A percentile compares a stretch with the other conserved stretches of the same genome.
Evolutionary conservation across 2,113 vertebrate genomes (phyloP).

Genomic region (Lagenorhynchus albirostris): DNA sequence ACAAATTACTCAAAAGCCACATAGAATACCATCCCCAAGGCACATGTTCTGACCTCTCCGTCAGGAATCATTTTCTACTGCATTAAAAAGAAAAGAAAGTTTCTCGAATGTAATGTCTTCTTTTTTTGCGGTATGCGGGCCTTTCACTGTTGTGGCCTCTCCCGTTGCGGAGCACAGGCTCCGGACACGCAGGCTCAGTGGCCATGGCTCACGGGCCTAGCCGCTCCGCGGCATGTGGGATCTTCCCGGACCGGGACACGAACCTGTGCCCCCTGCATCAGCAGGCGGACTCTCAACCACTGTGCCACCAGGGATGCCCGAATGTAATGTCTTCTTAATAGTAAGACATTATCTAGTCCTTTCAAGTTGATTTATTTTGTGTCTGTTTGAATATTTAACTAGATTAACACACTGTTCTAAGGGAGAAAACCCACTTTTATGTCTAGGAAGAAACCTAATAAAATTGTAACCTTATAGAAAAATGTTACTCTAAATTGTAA

Average conservation of each 20-base stretch:
- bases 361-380: neutral
- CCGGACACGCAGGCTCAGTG: fast-evolving
- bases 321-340: neutral
- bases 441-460: neutral
- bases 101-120: neutral
- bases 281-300: too few relatives aligned
- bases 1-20: slow-evolving; percentile 25
- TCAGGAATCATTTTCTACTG: neutral
- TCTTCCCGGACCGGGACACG: too few relatives aligned
- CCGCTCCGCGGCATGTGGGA: too few relatives aligned
- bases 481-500: neutral
- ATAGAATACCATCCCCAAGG: neutral
- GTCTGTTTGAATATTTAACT: slow-evolving; percentile 7
- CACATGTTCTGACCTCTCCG: neutral
- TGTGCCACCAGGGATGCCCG: too few relatives aligned
- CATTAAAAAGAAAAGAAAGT: neutral
- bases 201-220: too few relatives aligned
- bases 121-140: neutral
- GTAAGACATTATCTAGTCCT: neutral
- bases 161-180: too few relatives aligned
- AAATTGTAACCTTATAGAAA: neutral
- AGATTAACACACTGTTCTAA: neutral
- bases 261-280: too few relatives aligned
- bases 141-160: too few relatives aligned
- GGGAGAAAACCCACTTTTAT: neutral